Conservation (phyloP, 2,888 invertebrate genomes). For the Cyrtodaria siliqua region DNA sequence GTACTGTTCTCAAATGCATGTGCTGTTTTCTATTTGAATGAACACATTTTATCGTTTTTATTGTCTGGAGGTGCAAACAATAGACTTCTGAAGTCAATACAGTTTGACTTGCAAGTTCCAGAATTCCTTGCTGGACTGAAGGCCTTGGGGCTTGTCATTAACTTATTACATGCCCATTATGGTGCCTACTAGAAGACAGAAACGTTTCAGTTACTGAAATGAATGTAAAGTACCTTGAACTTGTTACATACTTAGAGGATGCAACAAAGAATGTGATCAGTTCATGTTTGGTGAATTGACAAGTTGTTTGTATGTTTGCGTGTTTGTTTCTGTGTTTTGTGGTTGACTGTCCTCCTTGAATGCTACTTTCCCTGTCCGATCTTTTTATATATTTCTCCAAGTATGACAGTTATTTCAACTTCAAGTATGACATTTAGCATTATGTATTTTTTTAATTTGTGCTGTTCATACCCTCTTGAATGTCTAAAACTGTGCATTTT, state of each 20-base stretch:
- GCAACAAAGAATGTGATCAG: conserved; percentile 1
- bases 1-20: conserved; percentile 41
- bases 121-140: conserved; percentile 23
- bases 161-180: conserved; percentile 25
- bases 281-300: no score
- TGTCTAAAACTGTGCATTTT: no score
- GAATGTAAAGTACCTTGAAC: conserved; percentile 10
- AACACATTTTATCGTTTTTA: conserved; percentile 18
- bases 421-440: no score
- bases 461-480: no score
- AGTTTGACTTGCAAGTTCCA: conserved; percentile 19
- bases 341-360: no score
- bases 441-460: no score
- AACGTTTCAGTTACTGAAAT: conserved; percentile 10
- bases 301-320: no score
- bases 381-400: no score
- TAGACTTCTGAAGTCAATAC: conserved; percentile 20
- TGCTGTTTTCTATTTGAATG: conserved; percentile 27
- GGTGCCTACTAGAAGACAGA: conserved; percentile 20
- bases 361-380: no score
- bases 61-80: conserved; percentile 6
- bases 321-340: no score
- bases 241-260: conserved; percentile 7
- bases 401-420: no score
- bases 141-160: conserved; percentile 9